Percentiles rank a stretch among this genome's conserved stretches.
phyloP scores from a whole-genome alignment of 92 coral and sea anemone species.

The Paragorgia papillata region DNA sequence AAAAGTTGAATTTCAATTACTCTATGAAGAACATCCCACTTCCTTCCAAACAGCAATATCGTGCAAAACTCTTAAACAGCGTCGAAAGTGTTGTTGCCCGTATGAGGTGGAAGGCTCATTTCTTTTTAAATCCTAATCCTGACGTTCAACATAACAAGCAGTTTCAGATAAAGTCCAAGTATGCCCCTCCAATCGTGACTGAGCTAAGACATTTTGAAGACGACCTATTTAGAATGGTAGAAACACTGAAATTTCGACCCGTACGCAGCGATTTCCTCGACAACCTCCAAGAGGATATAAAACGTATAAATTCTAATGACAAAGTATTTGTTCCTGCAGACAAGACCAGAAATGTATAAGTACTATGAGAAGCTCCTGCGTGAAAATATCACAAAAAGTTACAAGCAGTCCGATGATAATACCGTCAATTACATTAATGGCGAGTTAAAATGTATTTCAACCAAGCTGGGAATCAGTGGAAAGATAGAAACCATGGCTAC shows the following conservation, averaged over 20 bases:
- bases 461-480: not conserved
- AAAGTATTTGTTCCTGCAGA: conserved; percentile 8
- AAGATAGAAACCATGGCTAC: not conserved
- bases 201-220: conserved; percentile 18
- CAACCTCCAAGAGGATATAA: not conserved
- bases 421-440: not conserved
- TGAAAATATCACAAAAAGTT: not conserved
- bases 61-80: not conserved
- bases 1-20: too few species aligned
- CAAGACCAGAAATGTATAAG: conserved; percentile 1
- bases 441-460: not conserved
- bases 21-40: not conserved
- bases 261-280: not conserved
- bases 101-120: conserved; percentile 7
- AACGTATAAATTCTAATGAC: too few species aligned
- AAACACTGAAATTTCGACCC: not conserved
- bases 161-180: not conserved
- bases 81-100: not conserved
- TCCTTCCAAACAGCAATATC: not conserved
- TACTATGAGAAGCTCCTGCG: not conserved
- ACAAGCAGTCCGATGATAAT: not conserved
- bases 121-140: not conserved
- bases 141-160: not conserved
- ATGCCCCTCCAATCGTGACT: not conserved
- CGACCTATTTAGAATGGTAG: not conserved